A percentile compares a stretch with the other conserved stretches of the same genome.
Evolutionary conservation across 2,797 vertebrate species (phyloP).

Genomic region (Clarias platycephalus): DNA sequence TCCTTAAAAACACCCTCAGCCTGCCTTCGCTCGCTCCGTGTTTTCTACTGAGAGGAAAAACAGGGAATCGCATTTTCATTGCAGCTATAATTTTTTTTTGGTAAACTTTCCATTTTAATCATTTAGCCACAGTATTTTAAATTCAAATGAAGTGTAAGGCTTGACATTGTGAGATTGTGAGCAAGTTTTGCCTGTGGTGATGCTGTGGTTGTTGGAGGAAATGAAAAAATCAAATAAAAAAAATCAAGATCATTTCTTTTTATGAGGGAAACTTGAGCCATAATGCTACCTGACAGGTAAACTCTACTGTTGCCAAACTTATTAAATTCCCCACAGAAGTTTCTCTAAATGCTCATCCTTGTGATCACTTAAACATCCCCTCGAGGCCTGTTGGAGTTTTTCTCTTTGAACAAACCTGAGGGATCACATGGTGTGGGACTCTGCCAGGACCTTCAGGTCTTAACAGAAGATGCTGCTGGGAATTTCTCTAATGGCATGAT

Average conservation of each 20-base stretch:
- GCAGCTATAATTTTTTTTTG: slow-evolving; percentile 71
- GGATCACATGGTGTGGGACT: slow-evolving; percentile 83
- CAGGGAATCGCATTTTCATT: slow-evolving; percentile 67
- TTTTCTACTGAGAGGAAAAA: slow-evolving; percentile 66
- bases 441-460: slow-evolving; percentile 89
- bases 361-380: slow-evolving; percentile 98
- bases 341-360: slow-evolving; percentile 92
- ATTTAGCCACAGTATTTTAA: slow-evolving; percentile 69
- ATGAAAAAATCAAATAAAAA: slow-evolving; percentile 46
- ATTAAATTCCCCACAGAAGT: slow-evolving; percentile 89
- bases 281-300: slow-evolving; percentile 95
- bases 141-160: slow-evolving; percentile 66
- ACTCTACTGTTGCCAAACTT: slow-evolving; percentile 88
- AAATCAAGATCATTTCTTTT: slow-evolving; percentile 76
- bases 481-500: slow-evolving; percentile 90
- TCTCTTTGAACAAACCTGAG: slow-evolving; percentile 92
- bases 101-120: slow-evolving; percentile 74
- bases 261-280: slow-evolving; percentile 85
- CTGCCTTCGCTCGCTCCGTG: slow-evolving; percentile 64
- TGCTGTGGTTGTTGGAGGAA: slow-evolving; percentile 64
- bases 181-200: slow-evolving; percentile 57
- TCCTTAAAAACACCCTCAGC: slow-evolving; percentile 56
- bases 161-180: slow-evolving; percentile 46
- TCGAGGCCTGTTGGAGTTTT: slow-evolving; percentile 86
- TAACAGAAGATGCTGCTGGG: slow-evolving; percentile 85